Evolutionary conservation across 2,888 invertebrate species (phyloP).

Genomic region (Andrena haemorrhoa): DNA sequence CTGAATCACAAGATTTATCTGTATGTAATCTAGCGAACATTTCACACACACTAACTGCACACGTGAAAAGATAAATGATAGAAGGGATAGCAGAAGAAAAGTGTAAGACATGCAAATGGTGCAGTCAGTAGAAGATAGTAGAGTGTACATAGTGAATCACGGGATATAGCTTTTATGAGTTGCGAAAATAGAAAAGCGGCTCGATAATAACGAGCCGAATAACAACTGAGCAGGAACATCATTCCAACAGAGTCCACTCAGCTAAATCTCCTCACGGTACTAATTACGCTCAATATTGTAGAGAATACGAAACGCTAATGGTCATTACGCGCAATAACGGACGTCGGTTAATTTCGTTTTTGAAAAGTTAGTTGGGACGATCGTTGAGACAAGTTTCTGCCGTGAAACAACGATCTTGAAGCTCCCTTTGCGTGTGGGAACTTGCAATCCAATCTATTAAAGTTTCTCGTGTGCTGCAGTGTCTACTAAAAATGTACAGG

Average conservation of each 20-base stretch:
- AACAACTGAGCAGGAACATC: conserved; percentile 58
- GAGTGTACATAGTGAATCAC: background rate
- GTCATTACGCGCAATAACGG: conserved; percentile 45
- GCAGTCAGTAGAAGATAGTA: conserved; percentile 9
- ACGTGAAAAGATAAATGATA: background rate
- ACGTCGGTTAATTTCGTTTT: conserved; percentile 45
- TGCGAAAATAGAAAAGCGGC: conserved; percentile 49
- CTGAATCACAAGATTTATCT: no score
- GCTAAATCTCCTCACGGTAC: conserved; percentile 59
- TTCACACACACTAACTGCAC: no score
- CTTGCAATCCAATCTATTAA: background rate
- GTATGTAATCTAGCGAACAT: no score
- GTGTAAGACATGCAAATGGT: no score
- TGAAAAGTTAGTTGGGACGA: conserved; percentile 13
- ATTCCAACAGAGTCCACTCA: conserved; percentile 55
- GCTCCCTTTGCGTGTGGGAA: background rate
- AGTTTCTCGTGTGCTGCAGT: background rate
- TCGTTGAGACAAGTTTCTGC: background rate
- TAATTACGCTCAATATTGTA: conserved; percentile 64
- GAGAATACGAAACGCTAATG: conserved; percentile 49
- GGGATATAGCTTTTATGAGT: conserved; percentile 23
- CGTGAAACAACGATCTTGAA: background rate
- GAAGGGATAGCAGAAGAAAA: background rate
- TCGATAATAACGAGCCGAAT: conserved; percentile 68
- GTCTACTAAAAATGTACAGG: background rate